These are phyloP conservation scores for Drosophila subquinaria DNA, from an alignment of 2,888 invertebrate species.

Conservation along the genomic window DNA sequence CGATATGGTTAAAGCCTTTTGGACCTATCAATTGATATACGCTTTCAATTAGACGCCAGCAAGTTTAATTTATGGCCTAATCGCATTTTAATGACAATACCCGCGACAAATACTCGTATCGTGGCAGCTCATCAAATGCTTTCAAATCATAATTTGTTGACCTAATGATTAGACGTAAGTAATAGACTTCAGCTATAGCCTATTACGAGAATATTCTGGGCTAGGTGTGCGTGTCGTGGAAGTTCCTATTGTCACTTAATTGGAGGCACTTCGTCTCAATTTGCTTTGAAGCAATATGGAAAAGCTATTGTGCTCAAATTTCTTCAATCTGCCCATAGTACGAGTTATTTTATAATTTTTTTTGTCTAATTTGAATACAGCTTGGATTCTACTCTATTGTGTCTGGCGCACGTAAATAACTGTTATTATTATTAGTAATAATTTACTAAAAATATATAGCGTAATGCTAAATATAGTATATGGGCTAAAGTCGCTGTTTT, in stretches of 20 bases:
- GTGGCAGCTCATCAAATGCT: slow-evolving; percentile 21
- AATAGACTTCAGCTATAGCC: not conserved
- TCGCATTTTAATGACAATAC: slow-evolving; percentile 42
- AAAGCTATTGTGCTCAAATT: slow-evolving; percentile 48
- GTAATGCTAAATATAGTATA: slow-evolving; percentile 6
- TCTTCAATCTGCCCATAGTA: slow-evolving; percentile 29
- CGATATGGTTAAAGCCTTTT: slow-evolving; percentile 33
- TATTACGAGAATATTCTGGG: not conserved
- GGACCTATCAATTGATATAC: slow-evolving; percentile 11
- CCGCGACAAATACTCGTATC: slow-evolving; percentile 5
- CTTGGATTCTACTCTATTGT: slow-evolving; percentile 9
- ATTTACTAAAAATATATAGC: not conserved
- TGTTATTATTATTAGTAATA: slow-evolving; percentile 14
- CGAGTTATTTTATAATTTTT: not conserved
- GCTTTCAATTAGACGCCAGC: slow-evolving; percentile 47
- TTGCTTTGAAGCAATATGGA: slow-evolving; percentile 28
- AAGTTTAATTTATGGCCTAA: slow-evolving; percentile 46
- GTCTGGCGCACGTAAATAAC: slow-evolving; percentile 25
- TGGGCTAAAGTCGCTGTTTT: not conserved
- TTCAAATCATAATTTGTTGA: slow-evolving; percentile 33
- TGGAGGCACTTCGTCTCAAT: slow-evolving; percentile 53
- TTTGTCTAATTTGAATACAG: slow-evolving; percentile 5
- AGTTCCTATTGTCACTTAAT: slow-evolving; percentile 71
- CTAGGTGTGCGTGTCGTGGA: slow-evolving; percentile 48
- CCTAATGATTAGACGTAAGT: slow-evolving; percentile 3